Evolutionary conservation across 1,140 invertebrate genomes (phyloP), one percentile per base, ranked within the genome.

Genomic region (Drosophila arizonae): DNA sequence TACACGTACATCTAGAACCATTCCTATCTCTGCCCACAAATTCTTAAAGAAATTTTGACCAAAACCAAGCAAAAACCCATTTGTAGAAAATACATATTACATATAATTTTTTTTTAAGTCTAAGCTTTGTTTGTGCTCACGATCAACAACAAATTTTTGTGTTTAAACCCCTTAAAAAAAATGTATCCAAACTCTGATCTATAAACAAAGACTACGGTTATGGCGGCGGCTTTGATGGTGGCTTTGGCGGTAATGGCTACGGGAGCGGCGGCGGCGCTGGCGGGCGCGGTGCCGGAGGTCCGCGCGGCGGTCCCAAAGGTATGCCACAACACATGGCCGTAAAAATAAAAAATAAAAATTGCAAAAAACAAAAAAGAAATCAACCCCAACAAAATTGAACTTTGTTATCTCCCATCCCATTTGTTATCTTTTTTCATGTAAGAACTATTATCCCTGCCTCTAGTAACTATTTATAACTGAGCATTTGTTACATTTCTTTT

Each of bases 181-280:
- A 33, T 33, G 33, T 9, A 52, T 64, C 10, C 13, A 43, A 30
- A 51, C 17, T 50, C 15, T 30, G 26, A 36, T 46, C 15, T 61
- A 28, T 30, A 39, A 51, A 30, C 64, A 78, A 76, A 91, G 90
- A 91, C 69, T 91, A 91, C 61, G 90, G 90, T 54, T 91, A 91
- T 76, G 86, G 90, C 77, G 90, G 90, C 79, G 88, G 82, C 81
- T 91, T 89, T 79, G 88, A 91, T 71, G 90, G 85, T 90, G 90
- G 86, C 75, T 78, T 80, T 63, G 90, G 87, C 80, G 76, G 86
- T 77, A 68, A 72, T 74, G 73, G 75, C 62, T 54, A 71, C 66
- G 65, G 68, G 52, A 65, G 64, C 74, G 82, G 81, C 68, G 88
- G 89, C 71, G 76, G 82, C 72, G 72, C 73, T 72, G 87, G 90